These are phyloP conservation scores for Muscicapa striata DNA, from an alignment of 2,797 vertebrate species.

Conservation along the genomic window DNA sequence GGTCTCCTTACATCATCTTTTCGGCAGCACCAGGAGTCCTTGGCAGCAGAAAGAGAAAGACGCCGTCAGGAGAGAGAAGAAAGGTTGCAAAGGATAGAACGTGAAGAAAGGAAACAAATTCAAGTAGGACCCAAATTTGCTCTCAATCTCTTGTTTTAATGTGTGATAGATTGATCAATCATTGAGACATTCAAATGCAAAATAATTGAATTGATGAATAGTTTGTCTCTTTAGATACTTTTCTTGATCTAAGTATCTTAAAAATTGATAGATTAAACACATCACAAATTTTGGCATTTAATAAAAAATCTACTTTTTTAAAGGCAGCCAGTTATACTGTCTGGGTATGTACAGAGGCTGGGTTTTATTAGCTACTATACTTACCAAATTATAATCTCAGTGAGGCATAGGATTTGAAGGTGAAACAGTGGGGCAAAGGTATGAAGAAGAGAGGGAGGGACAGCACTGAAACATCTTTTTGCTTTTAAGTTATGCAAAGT, in stretches of 20 bases:
- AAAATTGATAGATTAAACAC: background rate
- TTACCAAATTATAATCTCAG: background rate
- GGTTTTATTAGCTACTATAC: background rate
- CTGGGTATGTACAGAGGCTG: background rate
- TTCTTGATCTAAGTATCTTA: background rate
- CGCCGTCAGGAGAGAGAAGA: slow-evolving; percentile 92
- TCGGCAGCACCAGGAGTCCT: slow-evolving; percentile 94
- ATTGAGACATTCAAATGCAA: background rate
- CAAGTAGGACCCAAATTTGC: slow-evolving; percentile 81
- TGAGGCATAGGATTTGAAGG: background rate
- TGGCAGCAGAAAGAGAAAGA: slow-evolving; percentile 91
- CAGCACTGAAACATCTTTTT: background rate
- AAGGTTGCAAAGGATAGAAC: slow-evolving; percentile 91
- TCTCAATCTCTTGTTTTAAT: background rate
- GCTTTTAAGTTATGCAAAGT: background rate
- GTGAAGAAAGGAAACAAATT: slow-evolving; percentile 95
- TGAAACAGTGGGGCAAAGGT: background rate
- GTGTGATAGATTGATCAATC: background rate
- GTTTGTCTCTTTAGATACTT: background rate
- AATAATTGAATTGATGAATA: background rate
- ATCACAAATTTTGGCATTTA: background rate
- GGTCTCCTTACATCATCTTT: slow-evolving; percentile 92
- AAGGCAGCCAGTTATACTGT: background rate
- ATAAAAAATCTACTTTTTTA: background rate
- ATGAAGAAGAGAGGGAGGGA: background rate